These are phyloP conservation scores for Propithecus coquereli DNA, from an alignment of 2,113 vertebrate genomes.

Conservation along the genomic window DNA sequence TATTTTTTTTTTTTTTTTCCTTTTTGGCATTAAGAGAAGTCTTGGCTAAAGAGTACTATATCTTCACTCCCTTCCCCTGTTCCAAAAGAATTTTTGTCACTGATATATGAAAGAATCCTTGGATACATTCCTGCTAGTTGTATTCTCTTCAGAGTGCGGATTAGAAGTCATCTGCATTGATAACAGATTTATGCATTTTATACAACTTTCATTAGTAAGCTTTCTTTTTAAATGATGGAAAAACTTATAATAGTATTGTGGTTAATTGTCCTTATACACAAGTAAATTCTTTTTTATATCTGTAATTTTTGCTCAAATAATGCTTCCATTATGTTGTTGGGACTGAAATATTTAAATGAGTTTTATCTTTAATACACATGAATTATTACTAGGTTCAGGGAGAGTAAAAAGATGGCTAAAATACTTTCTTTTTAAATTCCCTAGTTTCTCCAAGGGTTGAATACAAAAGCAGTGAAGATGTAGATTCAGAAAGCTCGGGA, in stretches of 20 bases:
- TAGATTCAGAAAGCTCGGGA: not conserved
- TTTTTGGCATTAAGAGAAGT: not conserved
- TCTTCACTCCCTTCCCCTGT: conserved; percentile 22
- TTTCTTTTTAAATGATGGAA: conserved; percentile 5
- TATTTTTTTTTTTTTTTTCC: not conserved
- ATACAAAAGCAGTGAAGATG: not conserved
- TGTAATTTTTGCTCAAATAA: not conserved
- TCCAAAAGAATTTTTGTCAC: not conserved
- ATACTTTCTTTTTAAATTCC: not conserved
- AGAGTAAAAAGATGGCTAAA: not conserved
- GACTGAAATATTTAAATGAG: not conserved
- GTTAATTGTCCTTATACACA: not conserved
- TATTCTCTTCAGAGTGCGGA: not conserved
- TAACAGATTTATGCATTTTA: conserved; percentile 17
- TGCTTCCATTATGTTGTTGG: not conserved
- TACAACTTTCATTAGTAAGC: not conserved
- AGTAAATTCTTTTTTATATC: not conserved
- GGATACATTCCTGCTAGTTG: not conserved
- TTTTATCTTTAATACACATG: not conserved
- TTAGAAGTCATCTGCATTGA: conserved; percentile 26
- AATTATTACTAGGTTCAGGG: not conserved
- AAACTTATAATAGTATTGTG: not conserved
- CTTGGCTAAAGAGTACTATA: not conserved
- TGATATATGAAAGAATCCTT: conserved; percentile 9
- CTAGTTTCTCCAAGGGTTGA: not conserved